These are phyloP conservation scores for Elephantulus edwardii DNA, from an alignment of 2,113 vertebrate genomes.

Conservation along the genomic window DNA sequence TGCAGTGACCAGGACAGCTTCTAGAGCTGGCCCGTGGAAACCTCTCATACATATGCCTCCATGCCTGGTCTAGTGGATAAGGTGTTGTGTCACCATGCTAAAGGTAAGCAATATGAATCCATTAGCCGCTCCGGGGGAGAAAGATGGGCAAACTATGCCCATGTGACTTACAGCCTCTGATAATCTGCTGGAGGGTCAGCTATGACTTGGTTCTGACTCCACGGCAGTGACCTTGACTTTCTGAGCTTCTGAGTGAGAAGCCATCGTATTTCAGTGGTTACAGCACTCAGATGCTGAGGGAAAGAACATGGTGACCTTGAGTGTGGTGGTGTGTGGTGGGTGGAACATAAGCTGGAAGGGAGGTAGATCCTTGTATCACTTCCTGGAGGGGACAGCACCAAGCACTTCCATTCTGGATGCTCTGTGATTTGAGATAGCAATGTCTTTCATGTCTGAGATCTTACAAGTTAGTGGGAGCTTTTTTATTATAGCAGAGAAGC, in stretches of 20 bases:
- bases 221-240: no score
- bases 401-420: background rate
- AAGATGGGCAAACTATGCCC: background rate
- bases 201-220: no score
- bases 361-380: background rate
- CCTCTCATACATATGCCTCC: background rate
- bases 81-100: background rate
- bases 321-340: no score
- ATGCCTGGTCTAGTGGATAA: background rate
- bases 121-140: background rate
- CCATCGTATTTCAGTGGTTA: background rate
- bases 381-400: background rate
- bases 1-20: background rate
- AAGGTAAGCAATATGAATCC: background rate
- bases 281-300: background rate
- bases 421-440: background rate
- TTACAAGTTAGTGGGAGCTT: fast-evolving
- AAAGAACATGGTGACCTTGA: background rate
- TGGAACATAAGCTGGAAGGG: background rate
- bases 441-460: background rate
- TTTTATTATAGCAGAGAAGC: background rate
- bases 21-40: background rate
- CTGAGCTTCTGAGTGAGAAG: no score
- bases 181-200: background rate
- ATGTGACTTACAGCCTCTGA: background rate